phyloP scores from a whole-genome alignment of 2,113 vertebrate genomes.

The Asarcornis scutulata region DNA sequence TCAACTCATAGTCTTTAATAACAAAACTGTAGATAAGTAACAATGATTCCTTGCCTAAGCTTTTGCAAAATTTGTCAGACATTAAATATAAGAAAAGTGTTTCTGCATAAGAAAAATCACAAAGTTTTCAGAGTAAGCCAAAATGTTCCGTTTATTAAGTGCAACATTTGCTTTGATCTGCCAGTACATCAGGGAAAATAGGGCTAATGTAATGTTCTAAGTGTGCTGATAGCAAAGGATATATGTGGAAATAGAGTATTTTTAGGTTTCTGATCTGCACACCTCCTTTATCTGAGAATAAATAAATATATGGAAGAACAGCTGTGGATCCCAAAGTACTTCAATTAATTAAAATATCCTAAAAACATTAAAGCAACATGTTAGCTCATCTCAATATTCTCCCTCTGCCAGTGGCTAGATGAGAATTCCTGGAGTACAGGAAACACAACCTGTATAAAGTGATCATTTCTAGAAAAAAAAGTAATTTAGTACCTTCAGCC shows the following conservation, averaged over 20 bases:
- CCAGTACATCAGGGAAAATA: neutral
- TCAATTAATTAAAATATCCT: neutral
- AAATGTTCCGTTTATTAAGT: neutral
- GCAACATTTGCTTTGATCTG: neutral
- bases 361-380: neutral
- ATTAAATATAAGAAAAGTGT: neutral
- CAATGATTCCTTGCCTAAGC: neutral
- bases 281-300: neutral
- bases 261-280: fast-evolving
- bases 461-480: neutral
- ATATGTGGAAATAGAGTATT: neutral
- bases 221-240: neutral
- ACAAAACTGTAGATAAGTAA: neutral
- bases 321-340: neutral
- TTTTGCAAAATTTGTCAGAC: neutral
- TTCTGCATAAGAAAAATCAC: neutral
- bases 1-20: neutral
- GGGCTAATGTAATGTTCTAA: neutral
- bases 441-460: neutral
- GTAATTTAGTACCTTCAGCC: neutral
- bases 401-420: neutral
- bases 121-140: neutral
- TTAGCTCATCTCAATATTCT: neutral
- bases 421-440: neutral
- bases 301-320: neutral